Base-by-base conservation (phyloP, 2,113 vertebrate genomes). In the Ophiodon elongatus region DNA sequence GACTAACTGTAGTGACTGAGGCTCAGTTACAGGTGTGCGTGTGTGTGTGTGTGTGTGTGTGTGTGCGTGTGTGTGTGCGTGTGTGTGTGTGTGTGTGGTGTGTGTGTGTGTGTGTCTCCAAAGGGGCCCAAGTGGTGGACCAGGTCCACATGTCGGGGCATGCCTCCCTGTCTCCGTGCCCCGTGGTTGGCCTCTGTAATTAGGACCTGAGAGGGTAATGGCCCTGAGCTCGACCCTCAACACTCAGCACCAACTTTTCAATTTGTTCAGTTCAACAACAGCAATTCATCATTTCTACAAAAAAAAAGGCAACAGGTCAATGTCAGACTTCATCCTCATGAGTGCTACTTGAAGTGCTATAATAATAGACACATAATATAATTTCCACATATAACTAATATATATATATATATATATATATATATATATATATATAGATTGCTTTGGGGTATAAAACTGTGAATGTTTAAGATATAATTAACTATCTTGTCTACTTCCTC, bases 161-260 rank as follows among this genome's bases (percentile, higher is more conserved):
- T 79, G 90, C 83, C 69, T 66, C 13, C 65, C 1, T 15, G 57
- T 62, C 37, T 67, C 35, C 37, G 33, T 56, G 80, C 82, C 76
- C 73, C 71, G 66, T 70, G 35, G 35, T 64, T 33, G 59, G 70
- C 73, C 84, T 89, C 86, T 90, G 76, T 91, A 85, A 89, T 92
- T 83, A 88, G 66, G 83, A 39, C 56, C 65, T 79, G 47, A 57
- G 77, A 68, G 54, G 52, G 57, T 47, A 60, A 76, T 33, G 41
- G 57, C 9, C 4, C 59, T 25, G 33, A 68, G 43, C 79, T 67
- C 23, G 1, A 69, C 29, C 21, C 6, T 47, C 4, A 33, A 25
- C 21, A 33, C 67, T 31, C 25, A 17, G 14, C 14, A 67, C 11
- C 8, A 6, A 68, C 66, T 47, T 31, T 70, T 54, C 19, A 67